These are phyloP conservation scores for Atherinosoma microstoma DNA, from an alignment of 2,797 vertebrate species.

Conservation along the genomic window DNA sequence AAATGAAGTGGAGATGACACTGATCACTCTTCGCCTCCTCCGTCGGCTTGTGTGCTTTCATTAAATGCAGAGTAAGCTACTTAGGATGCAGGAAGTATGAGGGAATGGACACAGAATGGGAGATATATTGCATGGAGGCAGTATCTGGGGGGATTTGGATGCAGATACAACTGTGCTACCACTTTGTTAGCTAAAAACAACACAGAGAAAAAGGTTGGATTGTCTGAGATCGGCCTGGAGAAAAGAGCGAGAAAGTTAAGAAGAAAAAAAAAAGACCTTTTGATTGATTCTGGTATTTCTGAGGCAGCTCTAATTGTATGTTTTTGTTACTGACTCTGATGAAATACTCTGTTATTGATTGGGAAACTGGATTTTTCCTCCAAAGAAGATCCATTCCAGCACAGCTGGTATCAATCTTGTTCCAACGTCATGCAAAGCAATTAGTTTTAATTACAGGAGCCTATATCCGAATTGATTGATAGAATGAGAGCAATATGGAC, in stretches of 20 bases:
- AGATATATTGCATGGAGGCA: slow-evolving; percentile 20
- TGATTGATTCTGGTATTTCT: slow-evolving; percentile 74
- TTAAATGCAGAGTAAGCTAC: slow-evolving; percentile 34
- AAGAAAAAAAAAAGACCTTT: slow-evolving; percentile 27
- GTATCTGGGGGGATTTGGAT: slow-evolving; percentile 23
- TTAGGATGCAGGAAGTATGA: slow-evolving; percentile 25
- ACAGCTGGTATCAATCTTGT: slow-evolving; percentile 70
- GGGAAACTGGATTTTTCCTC: slow-evolving; percentile 48
- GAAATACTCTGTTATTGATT: slow-evolving; percentile 75
- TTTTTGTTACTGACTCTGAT: slow-evolving; percentile 73
- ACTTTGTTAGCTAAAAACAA: slow-evolving; percentile 53
- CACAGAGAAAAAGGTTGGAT: slow-evolving; percentile 37
- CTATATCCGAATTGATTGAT: slow-evolving; percentile 69
- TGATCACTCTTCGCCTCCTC: slow-evolving; percentile 63
- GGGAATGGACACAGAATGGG: slow-evolving; percentile 3
- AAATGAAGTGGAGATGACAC: slow-evolving; percentile 71
- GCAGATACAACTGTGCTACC: slow-evolving; percentile 17
- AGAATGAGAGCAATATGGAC: slow-evolving; percentile 34
- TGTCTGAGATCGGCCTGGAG: slow-evolving; percentile 43
- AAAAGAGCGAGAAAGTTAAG: background rate
- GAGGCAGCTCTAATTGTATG: slow-evolving; percentile 67
- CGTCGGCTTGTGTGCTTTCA: slow-evolving; percentile 26
- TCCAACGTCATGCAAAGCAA: slow-evolving; percentile 55
- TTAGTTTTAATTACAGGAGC: slow-evolving; percentile 74
- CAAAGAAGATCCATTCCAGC: slow-evolving; percentile 54